Base-by-base conservation (phyloP, 1,140 invertebrate species). In the Stegodyphus mimosarum region DNA sequence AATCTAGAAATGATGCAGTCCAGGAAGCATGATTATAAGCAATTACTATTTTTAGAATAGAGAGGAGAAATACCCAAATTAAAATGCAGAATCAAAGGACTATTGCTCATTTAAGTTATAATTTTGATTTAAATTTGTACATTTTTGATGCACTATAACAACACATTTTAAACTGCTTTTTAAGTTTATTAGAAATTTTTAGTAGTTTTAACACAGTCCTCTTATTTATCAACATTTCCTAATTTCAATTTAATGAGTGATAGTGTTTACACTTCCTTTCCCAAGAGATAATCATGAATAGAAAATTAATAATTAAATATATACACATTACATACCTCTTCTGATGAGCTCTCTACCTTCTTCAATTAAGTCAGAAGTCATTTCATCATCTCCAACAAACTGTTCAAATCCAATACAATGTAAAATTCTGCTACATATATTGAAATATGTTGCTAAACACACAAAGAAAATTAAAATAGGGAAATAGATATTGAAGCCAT, bases 401-500 rank as follows among this genome's bases (percentile, higher is more conserved):
- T 99, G 97, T 90, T 98, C 96, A 91, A 99, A 98, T 50, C 98
- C 98, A 87, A 99, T 92, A 64, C 88, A 77, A 51, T 96, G 96
- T 9, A 99, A 91, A 66, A 98, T 91, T 81, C 97, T 93, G 86
- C 95, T 95, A 52, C 97, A 98, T n/a, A 99, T 90, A 89, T 95
- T 96, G 90, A 99, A 98, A 92, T 98, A 99, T 0, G 97, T 99
- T 77, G 96, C 95, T 81, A 98, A 90, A 90, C 97, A 99, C 88
- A 99, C 94, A 78, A 96, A 92, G 63, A 99, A 92, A 90, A 99
- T 98, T 72, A 95, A 93, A 93, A 99, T 99, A 0, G 99, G 99
- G 91, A 99, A 99, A 90, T 99, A 99, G 64, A 99, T 95, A 91
- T 99, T 99, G 91, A 99, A 99, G 33, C 98, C 98, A 91, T 99